A percentile compares a stretch with the other conserved stretches of the same genome.
phyloP scores from a whole-genome alignment of 1,140 invertebrate species.

The Drosophila neocordata region DNA sequence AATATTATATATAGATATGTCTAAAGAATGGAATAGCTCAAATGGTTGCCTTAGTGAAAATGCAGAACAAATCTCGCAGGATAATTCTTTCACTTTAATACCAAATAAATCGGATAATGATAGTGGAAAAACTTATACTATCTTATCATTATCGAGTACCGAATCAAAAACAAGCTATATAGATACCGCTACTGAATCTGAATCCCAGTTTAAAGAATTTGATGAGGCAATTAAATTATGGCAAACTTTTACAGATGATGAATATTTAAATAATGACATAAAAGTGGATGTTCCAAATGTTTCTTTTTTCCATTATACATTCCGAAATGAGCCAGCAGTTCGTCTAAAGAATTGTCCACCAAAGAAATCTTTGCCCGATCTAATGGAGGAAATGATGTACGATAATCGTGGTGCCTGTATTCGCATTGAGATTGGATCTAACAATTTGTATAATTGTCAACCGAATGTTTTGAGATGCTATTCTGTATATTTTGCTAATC shows the following conservation, averaged over 20 bases:
- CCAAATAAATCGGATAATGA: too few species aligned
- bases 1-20: too few species aligned
- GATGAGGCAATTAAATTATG: background rate
- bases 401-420: background rate
- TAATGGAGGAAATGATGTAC: background rate
- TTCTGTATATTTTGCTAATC: constrained; percentile 12
- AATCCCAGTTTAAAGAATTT: background rate
- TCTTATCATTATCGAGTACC: too few species aligned
- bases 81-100: too few species aligned
- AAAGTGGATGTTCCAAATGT: background rate
- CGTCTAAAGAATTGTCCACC: background rate
- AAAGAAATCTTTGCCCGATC: background rate
- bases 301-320: background rate
- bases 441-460: background rate
- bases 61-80: too few species aligned
- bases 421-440: background rate
- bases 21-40: too few species aligned
- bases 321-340: too few species aligned
- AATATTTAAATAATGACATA: background rate
- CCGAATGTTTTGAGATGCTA: constrained; percentile 13
- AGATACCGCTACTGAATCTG: background rate
- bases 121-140: too few species aligned
- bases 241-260: background rate
- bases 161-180: too few species aligned
- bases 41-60: too few species aligned